Evolutionary conservation across 2,888 invertebrate genomes (phyloP).

Genomic region (Nemotelus pantherinus): DNA sequence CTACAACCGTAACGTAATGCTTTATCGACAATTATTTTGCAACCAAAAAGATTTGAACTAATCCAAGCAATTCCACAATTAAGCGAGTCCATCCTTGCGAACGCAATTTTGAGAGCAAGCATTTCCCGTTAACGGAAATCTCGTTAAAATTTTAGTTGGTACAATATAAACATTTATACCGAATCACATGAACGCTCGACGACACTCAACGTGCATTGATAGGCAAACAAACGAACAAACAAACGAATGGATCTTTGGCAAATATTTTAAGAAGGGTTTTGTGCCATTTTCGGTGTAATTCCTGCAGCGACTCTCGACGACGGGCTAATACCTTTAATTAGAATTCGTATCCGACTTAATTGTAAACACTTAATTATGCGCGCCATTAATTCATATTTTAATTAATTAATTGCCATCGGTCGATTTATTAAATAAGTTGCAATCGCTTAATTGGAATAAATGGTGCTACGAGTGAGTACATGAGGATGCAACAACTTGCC

Average conservation of each 20-base stretch:
- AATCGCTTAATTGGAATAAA: slow-evolving; percentile 50
- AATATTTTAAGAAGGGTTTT: slow-evolving; percentile 34
- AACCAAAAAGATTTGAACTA: slow-evolving; percentile 37
- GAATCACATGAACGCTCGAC: neutral
- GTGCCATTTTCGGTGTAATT: neutral
- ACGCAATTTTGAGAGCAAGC: neutral
- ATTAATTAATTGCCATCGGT: slow-evolving; percentile 49
- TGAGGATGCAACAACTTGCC: slow-evolving; percentile 48
- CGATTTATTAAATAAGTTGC: slow-evolving; percentile 51
- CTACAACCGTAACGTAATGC: slow-evolving; percentile 3
- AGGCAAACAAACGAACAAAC: slow-evolving; percentile 20
- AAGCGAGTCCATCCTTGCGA: neutral
- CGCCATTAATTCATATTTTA: slow-evolving; percentile 50
- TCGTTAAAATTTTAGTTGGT: slow-evolving; percentile 39
- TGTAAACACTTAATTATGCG: slow-evolving; percentile 50
- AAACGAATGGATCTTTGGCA: neutral
- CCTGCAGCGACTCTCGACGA: slow-evolving; percentile 25
- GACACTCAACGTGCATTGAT: neutral
- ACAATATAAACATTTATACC: slow-evolving; percentile 21
- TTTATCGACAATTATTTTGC: slow-evolving; percentile 30
- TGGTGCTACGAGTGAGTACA: slow-evolving; percentile 24
- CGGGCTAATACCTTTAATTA: slow-evolving; percentile 50
- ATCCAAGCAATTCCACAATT: slow-evolving; percentile 32
- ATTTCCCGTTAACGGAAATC: slow-evolving; percentile 14
- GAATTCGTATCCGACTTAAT: slow-evolving; percentile 48